These are phyloP conservation scores for Erannis defoliaria DNA, from an alignment of 2,888 invertebrate species.

Conservation along the genomic window DNA sequence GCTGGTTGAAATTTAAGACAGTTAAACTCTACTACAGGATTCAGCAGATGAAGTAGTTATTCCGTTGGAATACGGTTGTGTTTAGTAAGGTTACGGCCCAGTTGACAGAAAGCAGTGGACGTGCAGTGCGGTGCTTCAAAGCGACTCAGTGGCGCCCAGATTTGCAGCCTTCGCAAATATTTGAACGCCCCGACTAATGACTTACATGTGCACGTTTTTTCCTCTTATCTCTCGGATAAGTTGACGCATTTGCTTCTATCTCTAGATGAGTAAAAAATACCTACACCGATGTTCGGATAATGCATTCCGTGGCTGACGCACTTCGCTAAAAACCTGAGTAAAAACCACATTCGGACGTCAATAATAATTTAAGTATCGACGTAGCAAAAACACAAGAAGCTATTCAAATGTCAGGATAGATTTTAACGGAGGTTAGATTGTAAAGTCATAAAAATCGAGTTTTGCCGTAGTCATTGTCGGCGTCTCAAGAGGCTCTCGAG, in stretches of 20 bases:
- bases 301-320: constrained; percentile 38
- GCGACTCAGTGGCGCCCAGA: constrained; percentile 74
- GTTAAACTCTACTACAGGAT: neutral
- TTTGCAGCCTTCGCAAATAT: constrained; percentile 81
- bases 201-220: constrained; percentile 77
- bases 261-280: constrained; percentile 49
- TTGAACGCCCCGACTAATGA: constrained; percentile 78
- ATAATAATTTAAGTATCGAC: constrained; percentile 8
- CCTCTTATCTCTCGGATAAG: constrained; percentile 53
- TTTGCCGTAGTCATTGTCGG: constrained; percentile 40
- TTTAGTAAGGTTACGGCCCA: neutral
- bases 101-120: neutral
- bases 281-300: constrained; percentile 29
- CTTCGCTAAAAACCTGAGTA: constrained; percentile 15
- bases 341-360: constrained; percentile 30
- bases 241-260: constrained; percentile 49
- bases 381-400: constrained; percentile 15
- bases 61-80: neutral
- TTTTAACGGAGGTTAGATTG: constrained; percentile 31
- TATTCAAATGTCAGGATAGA: constrained; percentile 20
- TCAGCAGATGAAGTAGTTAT: neutral
- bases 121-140: constrained; percentile 59
- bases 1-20: constrained; percentile 57
- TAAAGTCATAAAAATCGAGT: constrained; percentile 48
- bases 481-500: constrained; percentile 55